Evolutionary conservation across 2,888 invertebrate species (phyloP).

Genomic region (Muscina levida): DNA sequence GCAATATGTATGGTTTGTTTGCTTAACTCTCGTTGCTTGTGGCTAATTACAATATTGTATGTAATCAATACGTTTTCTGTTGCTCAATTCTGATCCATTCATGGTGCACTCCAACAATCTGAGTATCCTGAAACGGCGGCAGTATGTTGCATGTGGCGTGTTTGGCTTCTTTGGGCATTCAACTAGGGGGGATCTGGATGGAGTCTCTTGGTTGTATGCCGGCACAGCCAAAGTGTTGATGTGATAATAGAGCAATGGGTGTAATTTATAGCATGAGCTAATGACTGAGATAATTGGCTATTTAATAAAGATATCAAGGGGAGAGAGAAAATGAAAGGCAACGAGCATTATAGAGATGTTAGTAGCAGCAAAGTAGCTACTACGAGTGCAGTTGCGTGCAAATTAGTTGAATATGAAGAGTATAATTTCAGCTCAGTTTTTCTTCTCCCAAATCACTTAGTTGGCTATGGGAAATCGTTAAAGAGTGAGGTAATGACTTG

Average conservation of each 20-base stretch:
- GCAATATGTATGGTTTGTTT: constrained; percentile 59
- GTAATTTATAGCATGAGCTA: constrained; percentile 63
- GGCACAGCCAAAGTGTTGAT: constrained; percentile 59
- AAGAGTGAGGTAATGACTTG: no score
- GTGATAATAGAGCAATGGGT: constrained; percentile 60
- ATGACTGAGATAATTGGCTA: constrained; percentile 55
- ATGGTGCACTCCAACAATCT: neutral
- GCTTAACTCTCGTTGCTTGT: constrained; percentile 65
- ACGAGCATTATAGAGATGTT: neutral
- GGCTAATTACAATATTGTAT: constrained; percentile 66
- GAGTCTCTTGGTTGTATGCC: constrained; percentile 53
- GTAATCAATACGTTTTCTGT: constrained; percentile 62
- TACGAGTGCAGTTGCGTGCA: neutral
- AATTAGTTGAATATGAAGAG: no score
- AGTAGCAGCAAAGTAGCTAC: neutral
- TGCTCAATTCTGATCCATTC: constrained; percentile 47
- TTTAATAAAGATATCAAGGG: constrained; percentile 38
- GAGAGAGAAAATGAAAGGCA: constrained; percentile 1
- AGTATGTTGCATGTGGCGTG: constrained; percentile 19
- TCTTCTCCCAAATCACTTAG: no score
- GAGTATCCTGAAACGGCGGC: neutral
- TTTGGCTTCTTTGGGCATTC: neutral
- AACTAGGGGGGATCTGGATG: constrained; percentile 43
- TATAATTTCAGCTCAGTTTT: no score
- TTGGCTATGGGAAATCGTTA: no score